Evolutionary conservation across 2,113 vertebrate species (phyloP), one percentile per base, ranked within the genome.

Genomic region (Oryzias javanicus): DNA sequence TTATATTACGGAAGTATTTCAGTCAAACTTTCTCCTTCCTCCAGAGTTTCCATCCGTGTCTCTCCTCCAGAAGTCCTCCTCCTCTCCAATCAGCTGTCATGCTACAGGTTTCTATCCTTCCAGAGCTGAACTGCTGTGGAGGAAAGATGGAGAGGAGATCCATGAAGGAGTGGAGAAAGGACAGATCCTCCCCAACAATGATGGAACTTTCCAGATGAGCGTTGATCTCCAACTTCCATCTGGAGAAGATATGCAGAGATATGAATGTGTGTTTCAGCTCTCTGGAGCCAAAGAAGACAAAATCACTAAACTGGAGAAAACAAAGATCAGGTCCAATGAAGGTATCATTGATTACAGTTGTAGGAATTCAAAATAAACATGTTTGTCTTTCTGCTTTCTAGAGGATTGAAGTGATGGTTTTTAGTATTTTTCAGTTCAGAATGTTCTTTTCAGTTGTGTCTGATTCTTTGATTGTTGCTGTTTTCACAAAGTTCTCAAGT

Each of bases 131-230:
- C 22, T 22, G 22, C 22, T 22, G 22, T 22, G 22, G 22, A 22
- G 22, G 22, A 22, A 22, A 22, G 22, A 22, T 22, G 22, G 22
- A 22, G 22, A 22, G 22, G 22, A 22, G 22, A 22, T 22, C 22
- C 22, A 22, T 22, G 22, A 22, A 22, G 22, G 22, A 0, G 79
- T 89, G 55, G 57, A 76, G 0, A 14, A 42, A 1, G 53, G 67
- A 19, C 74, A 85, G 62, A 64, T 71, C 35, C 56, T 81, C 41
- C 73, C 63, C 46, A 89, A 86, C 24, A 56, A 55, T 7, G 80
- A 87, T 19, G 72, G 80, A 46, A 76, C 72, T 47, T 88, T 86
- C 60, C 67, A 83, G 82, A 78, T 42, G 57, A 76, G 50, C 2
- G 64, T 50, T 6, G 22, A 47, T 10, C 12, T 90, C 47, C 1